Conservation (phyloP, 2,888 invertebrate genomes). For the Tetrapedia diversipes region DNA sequence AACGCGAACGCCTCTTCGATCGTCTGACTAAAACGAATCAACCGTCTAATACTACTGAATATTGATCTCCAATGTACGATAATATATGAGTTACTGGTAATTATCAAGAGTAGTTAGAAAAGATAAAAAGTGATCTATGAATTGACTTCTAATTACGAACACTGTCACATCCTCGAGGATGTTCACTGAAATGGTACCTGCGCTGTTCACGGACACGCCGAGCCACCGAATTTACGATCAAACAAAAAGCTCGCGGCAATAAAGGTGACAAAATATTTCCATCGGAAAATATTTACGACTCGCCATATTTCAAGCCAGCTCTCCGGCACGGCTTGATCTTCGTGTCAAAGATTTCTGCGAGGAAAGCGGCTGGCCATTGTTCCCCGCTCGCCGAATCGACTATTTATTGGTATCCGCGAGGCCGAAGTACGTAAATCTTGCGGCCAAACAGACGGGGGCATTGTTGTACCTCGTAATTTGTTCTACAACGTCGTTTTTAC, state of each 20-base stretch:
- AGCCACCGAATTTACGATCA: constrained; percentile 80
- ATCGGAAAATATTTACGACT: constrained; percentile 77
- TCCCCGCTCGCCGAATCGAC: constrained; percentile 45
- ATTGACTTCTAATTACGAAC: background rate
- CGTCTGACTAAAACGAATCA: background rate
- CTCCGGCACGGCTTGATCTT: background rate
- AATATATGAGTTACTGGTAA: too few species aligned
- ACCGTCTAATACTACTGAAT: background rate
- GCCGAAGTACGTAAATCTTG: constrained; percentile 60
- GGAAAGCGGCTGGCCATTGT: constrained; percentile 49
- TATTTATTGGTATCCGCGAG: constrained; percentile 57
- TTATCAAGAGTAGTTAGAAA: too few species aligned
- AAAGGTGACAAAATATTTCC: constrained; percentile 82
- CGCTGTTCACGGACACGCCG: constrained; percentile 27
- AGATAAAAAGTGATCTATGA: too few species aligned
- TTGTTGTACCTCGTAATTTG: constrained; percentile 38
- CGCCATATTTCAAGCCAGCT: constrained; percentile 66
- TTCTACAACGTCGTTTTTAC: constrained; percentile 10
- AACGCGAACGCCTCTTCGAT: background rate
- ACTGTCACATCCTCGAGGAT: background rate
- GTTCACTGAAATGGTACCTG: constrained; percentile 25
- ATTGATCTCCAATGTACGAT: too few species aligned
- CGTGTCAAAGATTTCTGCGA: constrained; percentile 49
- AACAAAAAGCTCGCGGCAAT: constrained; percentile 77
- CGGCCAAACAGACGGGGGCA: constrained; percentile 11